Conservation (phyloP, 2,797 vertebrate species). For the Sebastes hubbsi region DNA sequence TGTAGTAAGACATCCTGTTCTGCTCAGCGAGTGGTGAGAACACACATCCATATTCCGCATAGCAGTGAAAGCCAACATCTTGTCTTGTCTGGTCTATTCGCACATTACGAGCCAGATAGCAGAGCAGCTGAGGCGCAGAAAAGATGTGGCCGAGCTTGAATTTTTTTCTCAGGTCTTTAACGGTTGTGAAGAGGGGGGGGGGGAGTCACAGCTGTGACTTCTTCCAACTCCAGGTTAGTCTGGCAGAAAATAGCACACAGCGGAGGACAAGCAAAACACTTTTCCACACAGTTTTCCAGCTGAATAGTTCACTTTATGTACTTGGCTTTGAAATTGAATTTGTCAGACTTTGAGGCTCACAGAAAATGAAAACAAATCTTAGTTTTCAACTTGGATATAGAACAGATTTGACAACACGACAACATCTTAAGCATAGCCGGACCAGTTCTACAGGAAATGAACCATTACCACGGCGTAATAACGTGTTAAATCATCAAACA, state of each 20-base stretch:
- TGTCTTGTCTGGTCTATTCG: conserved; percentile 28
- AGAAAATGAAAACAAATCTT: neutral
- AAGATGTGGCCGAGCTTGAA: conserved; percentile 21
- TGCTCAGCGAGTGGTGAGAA: conserved; percentile 43
- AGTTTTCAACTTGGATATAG: neutral
- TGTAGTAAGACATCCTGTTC: conserved; percentile 55
- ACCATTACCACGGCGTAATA: neutral
- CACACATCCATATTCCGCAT: conserved; percentile 12
- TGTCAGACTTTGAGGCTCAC: neutral
- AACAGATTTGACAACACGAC: neutral
- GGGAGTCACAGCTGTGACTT: conserved; percentile 53
- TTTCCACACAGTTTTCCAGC: conserved; percentile 19
- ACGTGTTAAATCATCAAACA: neutral
- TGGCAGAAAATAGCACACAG: conserved; percentile 17
- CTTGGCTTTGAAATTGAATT: neutral
- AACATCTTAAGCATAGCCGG: neutral
- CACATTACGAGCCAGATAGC: conserved; percentile 45
- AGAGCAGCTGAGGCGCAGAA: conserved; percentile 48
- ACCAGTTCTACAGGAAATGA: neutral
- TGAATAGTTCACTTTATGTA: neutral
- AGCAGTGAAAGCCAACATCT: conserved; percentile 38
- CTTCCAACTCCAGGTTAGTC: conserved; percentile 45
- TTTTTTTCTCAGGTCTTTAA: conserved; percentile 34
- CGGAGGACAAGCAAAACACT: neutral
- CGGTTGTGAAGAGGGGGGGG: conserved; percentile 16